Evolutionary conservation across 2,113 vertebrate genomes (phyloP).

Genomic region (Holacanthus passer): DNA sequence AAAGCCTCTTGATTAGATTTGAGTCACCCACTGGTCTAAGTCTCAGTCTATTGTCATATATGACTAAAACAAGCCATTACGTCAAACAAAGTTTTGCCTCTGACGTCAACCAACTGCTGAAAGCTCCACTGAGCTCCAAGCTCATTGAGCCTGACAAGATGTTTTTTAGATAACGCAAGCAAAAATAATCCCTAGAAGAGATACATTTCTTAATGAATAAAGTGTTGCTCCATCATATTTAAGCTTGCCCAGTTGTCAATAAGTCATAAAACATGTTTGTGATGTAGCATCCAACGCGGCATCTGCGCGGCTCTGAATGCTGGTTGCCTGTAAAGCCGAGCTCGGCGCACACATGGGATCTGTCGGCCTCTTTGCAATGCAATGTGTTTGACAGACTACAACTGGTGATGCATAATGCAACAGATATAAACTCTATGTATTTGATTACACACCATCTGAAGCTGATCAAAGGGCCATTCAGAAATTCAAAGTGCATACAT

Average conservation of each 20-base stretch:
- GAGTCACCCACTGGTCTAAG: neutral
- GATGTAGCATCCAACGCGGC: neutral
- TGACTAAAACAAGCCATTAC: slow-evolving; percentile 6
- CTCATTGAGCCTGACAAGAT: neutral
- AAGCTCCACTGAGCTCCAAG: slow-evolving; percentile 4
- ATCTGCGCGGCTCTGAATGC: neutral
- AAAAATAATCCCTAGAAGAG: neutral
- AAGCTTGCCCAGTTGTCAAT: neutral
- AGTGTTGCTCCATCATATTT: neutral
- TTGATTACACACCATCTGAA: slow-evolving; percentile 24
- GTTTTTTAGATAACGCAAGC: neutral
- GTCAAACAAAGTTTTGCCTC: neutral
- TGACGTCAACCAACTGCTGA: neutral
- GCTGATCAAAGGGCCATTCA: slow-evolving; percentile 34
- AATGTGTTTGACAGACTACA: slow-evolving; percentile 29
- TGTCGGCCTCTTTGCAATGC: slow-evolving; percentile 4
- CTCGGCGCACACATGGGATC: neutral
- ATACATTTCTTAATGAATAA: neutral
- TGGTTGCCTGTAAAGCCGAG: slow-evolving; percentile 10
- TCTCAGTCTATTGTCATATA: neutral
- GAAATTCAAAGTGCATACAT: slow-evolving; percentile 10
- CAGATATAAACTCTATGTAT: slow-evolving; percentile 17
- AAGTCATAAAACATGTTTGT: neutral
- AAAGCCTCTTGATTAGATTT: slow-evolving; percentile 2
- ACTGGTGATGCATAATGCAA: slow-evolving; percentile 34